Evolutionary conservation across 2,888 invertebrate species (phyloP).

Genomic region (Zele albiditarsus): DNA sequence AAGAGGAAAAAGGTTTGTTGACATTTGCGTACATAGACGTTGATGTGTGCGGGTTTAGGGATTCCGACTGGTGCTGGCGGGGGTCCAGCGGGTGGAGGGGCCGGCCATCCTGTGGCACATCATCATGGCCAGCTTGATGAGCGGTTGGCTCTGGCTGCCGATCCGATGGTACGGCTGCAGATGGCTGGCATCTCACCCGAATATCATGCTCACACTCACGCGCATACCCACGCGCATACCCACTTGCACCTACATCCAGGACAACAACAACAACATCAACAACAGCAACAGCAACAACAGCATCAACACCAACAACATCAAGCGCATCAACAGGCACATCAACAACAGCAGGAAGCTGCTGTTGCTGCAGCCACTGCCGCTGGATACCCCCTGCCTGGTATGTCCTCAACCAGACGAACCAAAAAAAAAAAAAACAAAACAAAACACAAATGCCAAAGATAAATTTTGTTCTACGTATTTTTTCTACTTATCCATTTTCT

Average conservation of each 20-base stretch:
- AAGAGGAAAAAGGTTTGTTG: conserved; percentile 36
- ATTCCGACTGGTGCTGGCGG: conserved; percentile 69
- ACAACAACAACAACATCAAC: conserved; percentile 78
- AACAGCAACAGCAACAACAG: conserved; percentile 81
- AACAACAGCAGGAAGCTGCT: conserved; percentile 82
- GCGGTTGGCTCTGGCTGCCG: conserved; percentile 87
- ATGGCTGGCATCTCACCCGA: conserved; percentile 93
- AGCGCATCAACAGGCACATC: conserved; percentile 75
- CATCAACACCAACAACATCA: conserved; percentile 85
- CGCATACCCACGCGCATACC: conserved; percentile 93
- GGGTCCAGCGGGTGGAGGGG: conserved; percentile 72
- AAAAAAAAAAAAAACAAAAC: conserved; percentile 48
- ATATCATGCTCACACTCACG: conserved; percentile 94
- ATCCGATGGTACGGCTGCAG: conserved; percentile 93
- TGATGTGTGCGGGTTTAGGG: conserved; percentile 67
- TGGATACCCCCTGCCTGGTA: conserved; percentile 73
- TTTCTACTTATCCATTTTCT: neutral
- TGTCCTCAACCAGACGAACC: conserved; percentile 54
- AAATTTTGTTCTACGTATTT: conserved; percentile 5
- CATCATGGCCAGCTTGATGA: conserved; percentile 83
- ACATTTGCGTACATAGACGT: conserved; percentile 37
- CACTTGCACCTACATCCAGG: conserved; percentile 90
- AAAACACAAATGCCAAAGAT: conserved; percentile 26
- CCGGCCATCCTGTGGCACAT: conserved; percentile 75
- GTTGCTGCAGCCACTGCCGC: conserved; percentile 75